These are phyloP conservation scores for Rotaria magnacalcarata DNA, from an alignment of 2,888 invertebrate genomes.

Conservation along the genomic window DNA sequence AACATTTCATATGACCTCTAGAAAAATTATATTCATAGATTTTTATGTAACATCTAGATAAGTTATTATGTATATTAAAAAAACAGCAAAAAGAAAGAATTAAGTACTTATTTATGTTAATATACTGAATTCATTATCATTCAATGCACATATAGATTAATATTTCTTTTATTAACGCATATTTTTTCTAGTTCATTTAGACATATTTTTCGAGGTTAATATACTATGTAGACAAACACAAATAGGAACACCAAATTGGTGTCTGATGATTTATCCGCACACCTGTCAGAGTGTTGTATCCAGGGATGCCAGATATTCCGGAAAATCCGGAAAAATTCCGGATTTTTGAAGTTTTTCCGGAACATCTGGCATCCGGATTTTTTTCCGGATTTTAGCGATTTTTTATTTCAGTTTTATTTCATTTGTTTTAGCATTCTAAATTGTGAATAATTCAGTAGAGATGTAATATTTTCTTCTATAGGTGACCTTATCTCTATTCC, in stretches of 20 bases:
- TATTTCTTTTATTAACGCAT: no score
- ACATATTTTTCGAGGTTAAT: background rate
- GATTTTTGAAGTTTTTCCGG: no score
- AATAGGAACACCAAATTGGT: background rate
- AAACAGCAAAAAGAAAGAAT: background rate
- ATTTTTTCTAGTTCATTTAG: no score
- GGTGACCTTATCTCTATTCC: no score
- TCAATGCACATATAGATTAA: background rate
- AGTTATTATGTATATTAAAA: background rate
- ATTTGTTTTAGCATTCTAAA: no score
- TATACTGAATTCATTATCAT: background rate
- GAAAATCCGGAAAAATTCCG: no score
- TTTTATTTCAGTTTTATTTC: no score
- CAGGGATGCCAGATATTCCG: no score
- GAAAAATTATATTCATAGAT: background rate
- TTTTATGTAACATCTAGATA: background rate
- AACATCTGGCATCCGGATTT: no score
- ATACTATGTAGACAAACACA: background rate
- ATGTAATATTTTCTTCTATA: no score
- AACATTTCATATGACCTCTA: constrained; percentile 37
- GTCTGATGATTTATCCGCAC: background rate
- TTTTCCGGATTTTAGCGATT: no score
- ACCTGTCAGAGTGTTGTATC: background rate
- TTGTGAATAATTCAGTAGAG: no score
- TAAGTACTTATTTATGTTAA: background rate